Conservation (phyloP, 2,113 vertebrate genomes). For the Dissostichus mawsoni region DNA sequence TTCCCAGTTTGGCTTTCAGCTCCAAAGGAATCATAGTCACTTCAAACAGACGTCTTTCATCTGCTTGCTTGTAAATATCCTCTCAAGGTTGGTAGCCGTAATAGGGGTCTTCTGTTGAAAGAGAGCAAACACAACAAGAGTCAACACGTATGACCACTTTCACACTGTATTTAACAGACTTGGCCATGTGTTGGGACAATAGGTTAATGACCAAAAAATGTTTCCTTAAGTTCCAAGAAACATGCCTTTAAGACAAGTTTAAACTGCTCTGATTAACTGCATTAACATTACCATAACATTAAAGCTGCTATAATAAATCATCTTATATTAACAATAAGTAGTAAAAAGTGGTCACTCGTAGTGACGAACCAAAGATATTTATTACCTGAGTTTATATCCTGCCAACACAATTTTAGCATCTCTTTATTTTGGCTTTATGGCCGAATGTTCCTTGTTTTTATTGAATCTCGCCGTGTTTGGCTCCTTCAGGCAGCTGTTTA, state of each 20-base stretch:
- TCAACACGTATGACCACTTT: neutral
- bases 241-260: neutral
- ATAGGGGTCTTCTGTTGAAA: slow-evolving; percentile 76
- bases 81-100: slow-evolving; percentile 80
- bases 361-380: too few species aligned
- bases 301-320: too few species aligned
- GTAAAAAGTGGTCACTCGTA: too few species aligned
- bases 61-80: slow-evolving; percentile 3
- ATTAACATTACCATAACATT: neutral
- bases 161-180: neutral
- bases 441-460: neutral
- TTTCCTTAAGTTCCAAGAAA: neutral
- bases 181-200: neutral
- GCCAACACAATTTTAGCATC: too few species aligned
- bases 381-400: neutral
- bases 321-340: too few species aligned
- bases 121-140: slow-evolving; percentile 18
- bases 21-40: slow-evolving; percentile 41
- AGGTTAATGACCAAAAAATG: neutral
- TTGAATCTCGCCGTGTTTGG: neutral
- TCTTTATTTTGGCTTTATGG: too few species aligned
- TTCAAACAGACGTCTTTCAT: slow-evolving; percentile 30
- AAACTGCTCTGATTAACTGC: neutral
- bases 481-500: neutral
- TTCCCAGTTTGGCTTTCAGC: slow-evolving; percentile 5